phyloP scores from a whole-genome alignment of 2,888 invertebrate species.

The Eretmocerus hayati region DNA sequence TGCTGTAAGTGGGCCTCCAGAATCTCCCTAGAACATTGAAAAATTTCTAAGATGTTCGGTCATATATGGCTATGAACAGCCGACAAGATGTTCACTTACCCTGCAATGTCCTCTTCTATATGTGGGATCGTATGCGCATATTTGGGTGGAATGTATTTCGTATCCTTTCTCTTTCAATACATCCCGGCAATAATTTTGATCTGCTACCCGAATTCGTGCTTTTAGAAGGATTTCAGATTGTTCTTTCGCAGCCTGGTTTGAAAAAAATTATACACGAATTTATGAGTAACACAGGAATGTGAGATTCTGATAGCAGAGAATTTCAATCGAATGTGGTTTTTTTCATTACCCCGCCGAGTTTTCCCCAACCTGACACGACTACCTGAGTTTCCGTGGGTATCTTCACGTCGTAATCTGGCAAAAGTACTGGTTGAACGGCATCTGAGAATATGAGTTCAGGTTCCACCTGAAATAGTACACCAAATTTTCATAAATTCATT shows the following conservation, averaged over 20 bases:
- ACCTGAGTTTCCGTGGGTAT: background rate
- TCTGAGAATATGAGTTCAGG: background rate
- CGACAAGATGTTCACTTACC: too few species aligned
- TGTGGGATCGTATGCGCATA: constrained; percentile 13
- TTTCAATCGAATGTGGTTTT: too few species aligned
- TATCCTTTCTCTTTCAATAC: constrained; percentile 1
- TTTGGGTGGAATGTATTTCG: constrained; percentile 9
- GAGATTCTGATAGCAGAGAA: too few species aligned
- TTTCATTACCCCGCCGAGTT: too few species aligned
- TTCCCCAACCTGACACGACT: background rate
- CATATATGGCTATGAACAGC: too few species aligned
- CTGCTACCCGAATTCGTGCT: constrained; percentile 4
- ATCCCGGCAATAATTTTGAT: constrained; percentile 7
- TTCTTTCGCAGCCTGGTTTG: too few species aligned
- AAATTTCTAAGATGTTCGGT: background rate
- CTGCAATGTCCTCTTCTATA: constrained; percentile 7
- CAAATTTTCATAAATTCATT: background rate
- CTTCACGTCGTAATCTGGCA: background rate
- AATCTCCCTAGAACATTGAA: background rate
- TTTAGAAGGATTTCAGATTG: too few species aligned
- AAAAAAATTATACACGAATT: too few species aligned
- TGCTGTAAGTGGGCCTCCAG: constrained; percentile 1
- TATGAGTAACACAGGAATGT: too few species aligned
- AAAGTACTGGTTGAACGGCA: background rate
- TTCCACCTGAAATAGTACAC: background rate